These are phyloP conservation scores for Aphis gossypii DNA, from an alignment of 1,140 invertebrate genomes.

Conservation along the genomic window DNA sequence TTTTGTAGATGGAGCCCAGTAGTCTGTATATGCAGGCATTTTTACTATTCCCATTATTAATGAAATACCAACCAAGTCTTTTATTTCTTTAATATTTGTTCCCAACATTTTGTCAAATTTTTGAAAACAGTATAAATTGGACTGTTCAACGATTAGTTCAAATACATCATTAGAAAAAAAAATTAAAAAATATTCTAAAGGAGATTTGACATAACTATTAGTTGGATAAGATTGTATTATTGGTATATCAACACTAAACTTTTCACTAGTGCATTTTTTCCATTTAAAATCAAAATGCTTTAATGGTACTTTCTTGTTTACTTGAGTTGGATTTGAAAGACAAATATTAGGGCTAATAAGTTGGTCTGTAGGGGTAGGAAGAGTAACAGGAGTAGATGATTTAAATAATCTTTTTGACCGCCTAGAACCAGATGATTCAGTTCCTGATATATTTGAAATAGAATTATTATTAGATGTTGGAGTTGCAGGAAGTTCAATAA, in stretches of 20 bases:
- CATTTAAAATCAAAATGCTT: constrained; percentile 34
- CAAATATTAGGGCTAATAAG: neutral
- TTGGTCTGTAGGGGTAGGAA: neutral
- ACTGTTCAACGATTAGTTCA: constrained; percentile 59
- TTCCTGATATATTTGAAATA: neutral
- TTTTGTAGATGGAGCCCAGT: constrained; percentile 59
- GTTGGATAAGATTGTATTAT: constrained; percentile 8
- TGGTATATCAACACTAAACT: constrained; percentile 32
- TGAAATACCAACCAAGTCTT: constrained; percentile 61
- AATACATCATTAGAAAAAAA: constrained; percentile 59
- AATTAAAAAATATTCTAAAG: constrained; percentile 59
- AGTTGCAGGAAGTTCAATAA: constrained; percentile 1
- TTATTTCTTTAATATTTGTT: constrained; percentile 59
- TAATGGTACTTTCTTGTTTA: constrained; percentile 8
- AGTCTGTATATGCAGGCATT: constrained; percentile 59
- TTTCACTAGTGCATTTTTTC: constrained; percentile 35
- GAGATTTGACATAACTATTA: constrained; percentile 35
- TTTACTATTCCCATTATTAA: constrained; percentile 60
- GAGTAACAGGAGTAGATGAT: neutral
- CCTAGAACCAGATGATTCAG: neutral
- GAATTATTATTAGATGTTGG: neutral
- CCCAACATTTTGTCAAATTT: constrained; percentile 50
- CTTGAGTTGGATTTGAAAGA: neutral
- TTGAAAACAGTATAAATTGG: constrained; percentile 60
- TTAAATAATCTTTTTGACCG: constrained; percentile 10